Evolutionary conservation across 35 echinoderm and acorn worm species (phyloP).

Genomic region (Apostichopus japonicus): DNA sequence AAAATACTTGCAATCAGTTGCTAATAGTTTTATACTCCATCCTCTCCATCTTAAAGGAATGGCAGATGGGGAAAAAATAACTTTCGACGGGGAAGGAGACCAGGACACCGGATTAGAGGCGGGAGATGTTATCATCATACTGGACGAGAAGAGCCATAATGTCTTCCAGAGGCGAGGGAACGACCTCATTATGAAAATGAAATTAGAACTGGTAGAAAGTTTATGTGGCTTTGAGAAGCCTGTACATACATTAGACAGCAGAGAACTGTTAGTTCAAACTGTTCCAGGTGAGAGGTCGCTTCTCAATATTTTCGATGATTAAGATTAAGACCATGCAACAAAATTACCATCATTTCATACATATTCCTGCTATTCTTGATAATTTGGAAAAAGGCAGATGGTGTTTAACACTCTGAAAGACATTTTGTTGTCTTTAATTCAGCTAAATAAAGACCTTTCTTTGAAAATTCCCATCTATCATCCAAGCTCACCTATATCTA

Average conservation of each 20-base stretch:
- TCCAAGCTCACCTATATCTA: too few relatives aligned
- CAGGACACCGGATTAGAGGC: constrained; percentile 95
- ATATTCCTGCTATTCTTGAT: too few relatives aligned
- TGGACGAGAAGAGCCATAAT: constrained; percentile 88
- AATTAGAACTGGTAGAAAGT: constrained; percentile 89
- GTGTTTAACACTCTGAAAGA: too few relatives aligned
- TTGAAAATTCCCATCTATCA: too few relatives aligned
- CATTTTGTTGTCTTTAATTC: neutral
- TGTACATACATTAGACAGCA: constrained; percentile 82
- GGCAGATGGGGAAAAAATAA: constrained; percentile 96
- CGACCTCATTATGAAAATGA: constrained; percentile 72
- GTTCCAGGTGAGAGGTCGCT: constrained; percentile 67
- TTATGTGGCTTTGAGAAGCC: constrained; percentile 90
- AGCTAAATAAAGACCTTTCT: too few relatives aligned
- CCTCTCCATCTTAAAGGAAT: constrained; percentile 29
- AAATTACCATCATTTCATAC: too few relatives aligned
- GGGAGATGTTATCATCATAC: constrained; percentile 91
- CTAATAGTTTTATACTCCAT: too few relatives aligned
- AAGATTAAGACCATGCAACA: too few relatives aligned
- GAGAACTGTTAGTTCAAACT: constrained; percentile 77
- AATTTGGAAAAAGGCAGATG: too few relatives aligned
- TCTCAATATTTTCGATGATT: too few relatives aligned
- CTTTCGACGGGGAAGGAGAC: constrained; percentile 89
- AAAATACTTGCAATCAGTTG: too few relatives aligned
- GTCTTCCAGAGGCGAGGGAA: constrained; percentile 67